Conservation (phyloP, 2,888 invertebrate species). For the Lamproptera curius region DNA sequence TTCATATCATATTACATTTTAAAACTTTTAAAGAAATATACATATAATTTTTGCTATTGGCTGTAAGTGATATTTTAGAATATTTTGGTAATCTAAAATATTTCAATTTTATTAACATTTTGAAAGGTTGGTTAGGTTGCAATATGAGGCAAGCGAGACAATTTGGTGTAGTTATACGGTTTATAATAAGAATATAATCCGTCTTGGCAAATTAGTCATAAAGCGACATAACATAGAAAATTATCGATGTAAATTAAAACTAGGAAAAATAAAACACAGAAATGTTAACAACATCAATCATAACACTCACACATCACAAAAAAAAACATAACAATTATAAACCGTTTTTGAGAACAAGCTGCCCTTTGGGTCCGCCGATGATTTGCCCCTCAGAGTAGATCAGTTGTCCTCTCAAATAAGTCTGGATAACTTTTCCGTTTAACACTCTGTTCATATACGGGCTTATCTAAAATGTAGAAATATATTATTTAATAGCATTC, state of each 20-base stretch:
- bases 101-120: neutral
- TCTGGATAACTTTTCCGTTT: conserved; percentile 80
- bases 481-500: neutral
- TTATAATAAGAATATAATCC: neutral
- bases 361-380: conserved; percentile 58
- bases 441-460: conserved; percentile 81
- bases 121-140: no score
- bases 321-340: conserved; percentile 16
- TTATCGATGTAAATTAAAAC: no score
- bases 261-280: conserved; percentile 13
- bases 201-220: neutral
- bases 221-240: conserved; percentile 8
- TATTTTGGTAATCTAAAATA: no score
- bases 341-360: conserved; percentile 50
- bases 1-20: no score
- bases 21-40: no score
- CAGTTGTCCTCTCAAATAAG: conserved; percentile 81
- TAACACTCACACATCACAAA: conserved; percentile 18
- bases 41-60: no score
- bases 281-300: conserved; percentile 9
- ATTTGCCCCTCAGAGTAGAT: conserved; percentile 72
- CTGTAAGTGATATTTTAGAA: no score
- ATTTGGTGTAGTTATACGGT: no score
- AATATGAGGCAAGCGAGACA: no score
- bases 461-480: conserved; percentile 70